These are phyloP conservation scores for Gandaritis pyraliata DNA, from an alignment of 2,888 invertebrate species.

Conservation along the genomic window DNA sequence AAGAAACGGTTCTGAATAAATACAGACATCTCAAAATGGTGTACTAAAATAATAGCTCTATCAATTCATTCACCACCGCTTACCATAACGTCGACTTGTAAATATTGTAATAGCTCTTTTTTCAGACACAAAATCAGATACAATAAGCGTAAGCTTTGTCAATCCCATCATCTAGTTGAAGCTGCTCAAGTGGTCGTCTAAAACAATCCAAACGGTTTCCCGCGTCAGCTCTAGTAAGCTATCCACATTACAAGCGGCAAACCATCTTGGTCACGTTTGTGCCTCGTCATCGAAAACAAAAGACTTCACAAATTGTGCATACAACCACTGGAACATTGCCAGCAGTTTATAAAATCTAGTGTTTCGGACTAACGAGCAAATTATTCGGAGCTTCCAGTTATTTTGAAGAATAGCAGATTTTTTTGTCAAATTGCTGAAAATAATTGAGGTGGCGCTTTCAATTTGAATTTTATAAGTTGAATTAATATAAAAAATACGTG, in stretches of 20 bases:
- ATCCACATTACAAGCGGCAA: conserved; percentile 45
- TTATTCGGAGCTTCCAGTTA: conserved; percentile 51
- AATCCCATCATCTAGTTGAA: conserved; percentile 8
- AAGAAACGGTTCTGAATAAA: too few relatives aligned
- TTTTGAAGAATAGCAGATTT: conserved; percentile 38
- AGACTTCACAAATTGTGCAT: conserved; percentile 68
- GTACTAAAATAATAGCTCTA: too few relatives aligned
- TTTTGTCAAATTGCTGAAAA: conserved; percentile 25
- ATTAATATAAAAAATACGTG: not conserved
- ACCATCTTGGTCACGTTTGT: conserved; percentile 70
- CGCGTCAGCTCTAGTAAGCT: conserved; percentile 38
- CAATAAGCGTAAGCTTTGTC: not conserved
- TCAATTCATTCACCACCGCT: too few relatives aligned
- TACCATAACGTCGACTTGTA: too few relatives aligned
- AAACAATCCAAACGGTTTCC: conserved; percentile 34
- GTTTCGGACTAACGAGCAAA: conserved; percentile 68
- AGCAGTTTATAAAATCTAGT: conserved; percentile 73
- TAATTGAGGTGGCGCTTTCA: conserved; percentile 12
- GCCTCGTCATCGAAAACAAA: conserved; percentile 60
- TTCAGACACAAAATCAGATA: too few relatives aligned
- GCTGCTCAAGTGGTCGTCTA: conserved; percentile 16
- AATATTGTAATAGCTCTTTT: too few relatives aligned
- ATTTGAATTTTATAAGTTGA: not conserved
- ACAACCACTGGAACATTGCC: conserved; percentile 65
- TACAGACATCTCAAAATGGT: too few relatives aligned